A percentile compares a stretch with the other conserved stretches of the same genome.
Evolutionary conservation across 35 echinoderm and acorn worm species (phyloP).

Genomic region (Apostichopus japonicus): DNA sequence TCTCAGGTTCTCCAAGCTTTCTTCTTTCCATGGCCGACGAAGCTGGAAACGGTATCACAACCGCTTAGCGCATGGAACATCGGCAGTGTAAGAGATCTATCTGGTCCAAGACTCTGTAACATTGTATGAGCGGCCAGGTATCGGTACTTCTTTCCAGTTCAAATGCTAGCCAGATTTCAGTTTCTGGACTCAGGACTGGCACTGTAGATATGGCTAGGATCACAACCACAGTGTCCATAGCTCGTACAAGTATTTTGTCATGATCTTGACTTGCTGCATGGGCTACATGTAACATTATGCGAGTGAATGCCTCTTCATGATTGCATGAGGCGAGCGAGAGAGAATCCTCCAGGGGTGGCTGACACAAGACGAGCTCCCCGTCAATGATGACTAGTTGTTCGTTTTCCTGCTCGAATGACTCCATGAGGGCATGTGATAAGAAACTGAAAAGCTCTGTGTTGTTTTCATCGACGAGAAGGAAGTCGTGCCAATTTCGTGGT

Average conservation of each 20-base stretch:
- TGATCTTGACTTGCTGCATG: not conserved
- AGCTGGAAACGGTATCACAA: constrained; percentile 66
- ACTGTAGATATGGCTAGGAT: not conserved
- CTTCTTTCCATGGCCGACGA: constrained; percentile 64
- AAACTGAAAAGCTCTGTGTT: constrained; percentile 54
- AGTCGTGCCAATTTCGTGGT: constrained; percentile 33
- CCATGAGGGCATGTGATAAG: not conserved
- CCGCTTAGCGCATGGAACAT: constrained; percentile 63
- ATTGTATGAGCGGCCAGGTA: constrained; percentile 48
- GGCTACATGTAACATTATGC: constrained; percentile 25
- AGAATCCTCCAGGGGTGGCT: not conserved
- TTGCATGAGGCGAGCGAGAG: not conserved
- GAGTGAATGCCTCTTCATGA: constrained; percentile 28
- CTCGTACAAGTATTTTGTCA: not conserved
- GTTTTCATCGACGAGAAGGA: constrained; percentile 65
- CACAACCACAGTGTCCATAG: not conserved
- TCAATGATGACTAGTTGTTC: not conserved
- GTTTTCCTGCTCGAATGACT: constrained; percentile 1
- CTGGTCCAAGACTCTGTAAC: constrained; percentile 16
- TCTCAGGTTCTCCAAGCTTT: constrained; percentile 50
- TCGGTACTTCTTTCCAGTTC: not conserved
- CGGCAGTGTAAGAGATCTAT: constrained; percentile 32
- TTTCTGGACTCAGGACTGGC: not conserved
- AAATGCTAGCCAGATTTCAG: not conserved
- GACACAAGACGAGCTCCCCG: not conserved